Base-by-base conservation (phyloP, 2,888 invertebrate genomes). In the Gryllus longicercus region DNA sequence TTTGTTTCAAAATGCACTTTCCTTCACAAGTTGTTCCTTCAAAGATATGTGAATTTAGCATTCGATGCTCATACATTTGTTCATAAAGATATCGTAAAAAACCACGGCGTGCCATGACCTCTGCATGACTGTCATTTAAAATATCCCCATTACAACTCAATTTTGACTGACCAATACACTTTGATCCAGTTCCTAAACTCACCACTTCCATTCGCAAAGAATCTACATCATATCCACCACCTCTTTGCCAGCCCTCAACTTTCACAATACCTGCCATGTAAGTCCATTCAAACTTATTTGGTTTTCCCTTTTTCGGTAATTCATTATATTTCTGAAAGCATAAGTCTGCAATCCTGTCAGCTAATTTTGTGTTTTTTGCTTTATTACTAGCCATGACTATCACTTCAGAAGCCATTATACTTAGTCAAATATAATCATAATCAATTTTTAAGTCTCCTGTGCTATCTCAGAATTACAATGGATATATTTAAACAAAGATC, bases 81-180 rank as follows among this genome's bases (percentile, higher is more conserved):
- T 91, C 86, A 84, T 94, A 93, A 3, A 96, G 85, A 86, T 94
- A 97, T 81, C 94, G 88, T 38, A 96, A 84, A 85, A 98, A 95
- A 0, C 93, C 93, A 84, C 98, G 90, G 83, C 97, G 90, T 11
- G 96, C 93, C 79, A 97, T 88, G 49, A 97, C 90, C 89, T 98
- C 98, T 1, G 97, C 96, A 88, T 98, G 98, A 74, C 95, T 95
- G 86, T 98, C 98, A 86, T 95, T 95, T 18, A 98, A 85, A 82
- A 94, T 89, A 84, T 91, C 91, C 2, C 96, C 96, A 50, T 86
- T 86, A 2, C 88, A 84, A 79, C 92, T 92, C 88, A 94, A 88
- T 86, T 87, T 85, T 4, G 88, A 87, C 80, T 90, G 89, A 1
- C 97, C 96, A 82, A 98, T 90, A 86, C 97, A 98, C 88, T 97